Base-by-base conservation (phyloP, 2,797 vertebrate genomes). In the Microchirus variegatus region DNA sequence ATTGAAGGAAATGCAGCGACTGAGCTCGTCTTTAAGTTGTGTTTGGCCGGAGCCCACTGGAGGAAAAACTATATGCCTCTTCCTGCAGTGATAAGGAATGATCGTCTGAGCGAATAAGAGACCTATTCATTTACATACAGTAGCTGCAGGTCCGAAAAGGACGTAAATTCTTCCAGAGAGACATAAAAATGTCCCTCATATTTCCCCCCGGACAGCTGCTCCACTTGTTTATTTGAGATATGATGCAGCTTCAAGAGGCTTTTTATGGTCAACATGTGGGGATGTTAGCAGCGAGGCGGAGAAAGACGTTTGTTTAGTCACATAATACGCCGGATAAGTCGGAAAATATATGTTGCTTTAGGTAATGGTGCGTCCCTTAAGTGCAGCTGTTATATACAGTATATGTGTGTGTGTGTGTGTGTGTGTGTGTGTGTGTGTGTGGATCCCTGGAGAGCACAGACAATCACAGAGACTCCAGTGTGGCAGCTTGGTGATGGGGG, bases 21-120 rank as follows among this genome's bases (percentile, higher is more conserved):
- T 13, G 50, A 67, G 66, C 60, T 80, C 85, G 77, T 61, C 73
- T 81, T 74, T 67, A 80, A 69, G 54, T 73, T 76, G 40, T 76
- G 63, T 3, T 82, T 88, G 87, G 84, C 84, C 38, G 49, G 16
- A 51, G 49, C 74, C 86, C 87, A 85, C 44, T 55, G 69, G 54
- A 52, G 75, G 85, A 87, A 89, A 89, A 89, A 82, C 76, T 78
- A 85, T 81, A 83, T 76, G 65, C 69, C 57, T 55, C 80, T 85
- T 86, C 82, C 85, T 87, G 81, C 47, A 48, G 52, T 80, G 87
- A 90, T 86, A 83, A 86, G 79, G 61, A 45, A 71, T 63, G 77
- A 77, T 74, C 70, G 78, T 67, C 67, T 64, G 37, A 77, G 57
- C 61, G 75, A 88, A 86, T 82, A 81, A 84, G 80, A 81, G 71